Percentiles rank a stretch among this genome's conserved stretches.
Evolutionary conservation across 2,888 invertebrate genomes (phyloP).

Genomic region (Machimus rusticus): DNA sequence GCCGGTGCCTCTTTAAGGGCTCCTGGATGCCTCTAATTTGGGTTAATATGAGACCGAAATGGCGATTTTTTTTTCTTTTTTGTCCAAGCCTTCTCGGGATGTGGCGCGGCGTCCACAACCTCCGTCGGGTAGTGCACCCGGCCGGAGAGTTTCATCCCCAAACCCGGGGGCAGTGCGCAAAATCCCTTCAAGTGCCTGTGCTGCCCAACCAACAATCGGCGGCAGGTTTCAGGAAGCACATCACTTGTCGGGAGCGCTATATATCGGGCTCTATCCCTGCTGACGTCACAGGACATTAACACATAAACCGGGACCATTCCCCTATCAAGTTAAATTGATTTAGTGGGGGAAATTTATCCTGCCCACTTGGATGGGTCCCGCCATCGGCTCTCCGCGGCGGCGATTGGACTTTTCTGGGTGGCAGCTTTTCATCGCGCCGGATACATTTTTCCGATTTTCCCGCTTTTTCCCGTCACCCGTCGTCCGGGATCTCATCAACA

Average conservation of each 20-base stretch:
- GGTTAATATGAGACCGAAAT: not conserved
- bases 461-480: slow-evolving; percentile 2
- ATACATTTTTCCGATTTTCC: not conserved
- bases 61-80: not conserved
- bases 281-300: slow-evolving; percentile 38
- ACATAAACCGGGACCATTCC: slow-evolving; percentile 32
- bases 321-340: slow-evolving; percentile 17
- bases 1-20: not conserved
- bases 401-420: slow-evolving; percentile 37
- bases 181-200: slow-evolving; percentile 40
- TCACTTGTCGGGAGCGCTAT: slow-evolving; percentile 25
- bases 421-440: slow-evolving; percentile 34
- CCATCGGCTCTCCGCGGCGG: slow-evolving; percentile 12
- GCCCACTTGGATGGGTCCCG: slow-evolving; percentile 45
- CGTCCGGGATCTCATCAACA: slow-evolving; percentile 34
- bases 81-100: not conserved
- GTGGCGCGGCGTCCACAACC: not conserved
- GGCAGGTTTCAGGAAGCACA: slow-evolving; percentile 35
- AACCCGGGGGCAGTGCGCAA: slow-evolving; percentile 21
- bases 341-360: slow-evolving; percentile 48
- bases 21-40: not conserved
- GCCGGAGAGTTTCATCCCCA: not conserved
- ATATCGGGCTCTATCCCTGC: slow-evolving; percentile 33
- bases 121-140: not conserved
- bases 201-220: slow-evolving; percentile 41